Percentiles rank a stretch among this genome's conserved stretches.
These are phyloP conservation scores for Oncopodura yosiiana DNA, from an alignment of 1,140 invertebrate species.

Conservation along the genomic window DNA sequence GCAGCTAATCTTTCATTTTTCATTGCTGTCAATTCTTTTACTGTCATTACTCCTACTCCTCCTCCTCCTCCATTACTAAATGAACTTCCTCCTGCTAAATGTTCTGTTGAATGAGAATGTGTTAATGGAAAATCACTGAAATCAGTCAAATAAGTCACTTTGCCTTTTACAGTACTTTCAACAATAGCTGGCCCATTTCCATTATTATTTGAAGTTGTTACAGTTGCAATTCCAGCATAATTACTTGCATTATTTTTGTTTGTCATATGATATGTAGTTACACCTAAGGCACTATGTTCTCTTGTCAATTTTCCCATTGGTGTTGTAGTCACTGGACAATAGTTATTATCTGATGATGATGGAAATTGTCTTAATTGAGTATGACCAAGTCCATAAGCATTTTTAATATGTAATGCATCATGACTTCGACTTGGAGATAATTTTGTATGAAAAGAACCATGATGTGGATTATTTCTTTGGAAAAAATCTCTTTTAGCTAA, in stretches of 20 bases:
- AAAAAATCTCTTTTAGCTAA: constrained; percentile 29
- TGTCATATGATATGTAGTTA: constrained; percentile 5
- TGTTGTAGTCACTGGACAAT: not conserved
- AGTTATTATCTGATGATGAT: not conserved
- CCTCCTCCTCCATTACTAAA: too few species aligned
- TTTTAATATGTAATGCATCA: constrained; percentile 29
- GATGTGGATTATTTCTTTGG: constrained; percentile 28
- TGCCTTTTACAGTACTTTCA: constrained; percentile 32
- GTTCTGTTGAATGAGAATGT: constrained; percentile 26
- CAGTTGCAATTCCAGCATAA: not conserved
- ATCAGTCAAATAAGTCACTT: constrained; percentile 32
- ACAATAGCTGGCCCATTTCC: constrained; percentile 16
- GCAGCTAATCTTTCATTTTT: constrained; percentile 34
- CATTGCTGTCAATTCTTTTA: constrained; percentile 25
- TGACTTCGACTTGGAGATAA: constrained; percentile 32
- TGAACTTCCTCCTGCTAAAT: not conserved
- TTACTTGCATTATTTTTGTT: constrained; percentile 6
- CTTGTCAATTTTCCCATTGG: not conserved
- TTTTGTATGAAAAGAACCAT: constrained; percentile 33
- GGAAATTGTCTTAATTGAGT: constrained; percentile 17
- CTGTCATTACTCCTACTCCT: too few species aligned
- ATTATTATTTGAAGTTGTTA: not conserved
- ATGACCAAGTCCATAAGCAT: constrained; percentile 21
- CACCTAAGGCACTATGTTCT: not conserved
- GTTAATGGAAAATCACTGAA: constrained; percentile 33